Conservation (phyloP, 2,888 invertebrate species). For the Eledone cirrhosa region DNA sequence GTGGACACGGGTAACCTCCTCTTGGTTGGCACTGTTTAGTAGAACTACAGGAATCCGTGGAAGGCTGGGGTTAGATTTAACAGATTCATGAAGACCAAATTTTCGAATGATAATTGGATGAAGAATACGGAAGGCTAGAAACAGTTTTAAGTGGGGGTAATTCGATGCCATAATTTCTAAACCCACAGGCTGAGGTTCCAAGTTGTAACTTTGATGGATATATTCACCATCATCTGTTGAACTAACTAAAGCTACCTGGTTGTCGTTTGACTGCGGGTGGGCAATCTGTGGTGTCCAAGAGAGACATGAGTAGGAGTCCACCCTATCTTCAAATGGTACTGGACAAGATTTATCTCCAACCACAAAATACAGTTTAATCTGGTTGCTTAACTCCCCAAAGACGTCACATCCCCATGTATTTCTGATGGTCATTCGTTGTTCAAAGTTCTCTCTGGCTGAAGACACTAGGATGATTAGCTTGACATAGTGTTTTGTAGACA, state of each 20-base stretch:
- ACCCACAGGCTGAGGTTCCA: background rate
- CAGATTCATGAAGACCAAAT: slow-evolving; percentile 2
- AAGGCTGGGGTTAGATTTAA: background rate
- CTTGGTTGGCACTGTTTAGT: background rate
- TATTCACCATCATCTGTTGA: background rate
- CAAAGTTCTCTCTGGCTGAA: slow-evolving; percentile 16
- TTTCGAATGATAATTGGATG: background rate
- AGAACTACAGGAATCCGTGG: background rate
- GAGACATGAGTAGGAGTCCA: background rate
- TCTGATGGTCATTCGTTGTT: background rate
- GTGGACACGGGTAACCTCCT: slow-evolving; percentile 16
- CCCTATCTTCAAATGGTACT: background rate
- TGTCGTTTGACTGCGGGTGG: background rate
- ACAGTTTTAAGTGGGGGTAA: background rate
- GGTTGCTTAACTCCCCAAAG: background rate
- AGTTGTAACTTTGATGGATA: background rate
- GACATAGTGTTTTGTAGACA: background rate
- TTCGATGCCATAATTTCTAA: background rate
- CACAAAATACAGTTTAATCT: slow-evolving; percentile 5
- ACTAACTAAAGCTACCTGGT: background rate
- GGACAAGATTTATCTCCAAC: slow-evolving; percentile 6
- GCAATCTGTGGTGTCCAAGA: background rate
- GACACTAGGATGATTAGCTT: background rate
- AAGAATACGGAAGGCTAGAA: background rate
- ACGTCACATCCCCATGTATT: background rate